Base-by-base conservation (phyloP, 2,113 vertebrate species). In the Cebidichthys violaceus region DNA sequence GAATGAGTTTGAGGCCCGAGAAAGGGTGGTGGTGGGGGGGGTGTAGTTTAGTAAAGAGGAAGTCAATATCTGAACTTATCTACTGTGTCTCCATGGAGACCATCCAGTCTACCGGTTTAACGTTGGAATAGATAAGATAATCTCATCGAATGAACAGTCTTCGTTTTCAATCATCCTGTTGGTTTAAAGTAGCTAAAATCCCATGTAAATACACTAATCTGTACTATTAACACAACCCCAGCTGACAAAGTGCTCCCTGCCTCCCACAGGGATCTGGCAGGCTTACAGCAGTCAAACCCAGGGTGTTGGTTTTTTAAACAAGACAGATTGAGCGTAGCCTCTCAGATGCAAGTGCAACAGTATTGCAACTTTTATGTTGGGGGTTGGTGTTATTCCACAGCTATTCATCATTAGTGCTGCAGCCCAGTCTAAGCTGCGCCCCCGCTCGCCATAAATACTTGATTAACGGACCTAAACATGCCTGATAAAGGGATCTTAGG, bases 391-490 rank as follows among this genome's bases (percentile, higher is more conserved):
- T 89, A 80, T 87, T 89, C 88, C 86, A 84, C 65, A 60, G 91
- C 87, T 77, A 92, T 94, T 90, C 86, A 92, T 94, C 92, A 92
- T 90, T 90, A 90, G 90, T 78, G 84, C 73, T 54, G 86, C 88
- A 82, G 85, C 62, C 76, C 81, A 69, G 87, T 60, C 84, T 92
- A 88, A 92, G 83, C 88, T 84, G 84, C 90, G 83, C 91, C 92
- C 92, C 86, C 88, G 55, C 91, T 89, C 77, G 1, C 75, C 88
- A 92, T 93, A 93, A 94, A 94, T 93, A 93, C 91, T 94, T 93
- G 92, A 93, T 94, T 94, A 93, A 94, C 84, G 59, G 90, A 86
- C 93, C 90, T 87, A 91, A 94, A 93, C 90, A 88, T 87, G 92
- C 70, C 88, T 61, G 90, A 93, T 93, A 87, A 92, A 92, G 78